phyloP scores from a whole-genome alignment of 1,140 invertebrate species.

The Bombus balteatus region DNA sequence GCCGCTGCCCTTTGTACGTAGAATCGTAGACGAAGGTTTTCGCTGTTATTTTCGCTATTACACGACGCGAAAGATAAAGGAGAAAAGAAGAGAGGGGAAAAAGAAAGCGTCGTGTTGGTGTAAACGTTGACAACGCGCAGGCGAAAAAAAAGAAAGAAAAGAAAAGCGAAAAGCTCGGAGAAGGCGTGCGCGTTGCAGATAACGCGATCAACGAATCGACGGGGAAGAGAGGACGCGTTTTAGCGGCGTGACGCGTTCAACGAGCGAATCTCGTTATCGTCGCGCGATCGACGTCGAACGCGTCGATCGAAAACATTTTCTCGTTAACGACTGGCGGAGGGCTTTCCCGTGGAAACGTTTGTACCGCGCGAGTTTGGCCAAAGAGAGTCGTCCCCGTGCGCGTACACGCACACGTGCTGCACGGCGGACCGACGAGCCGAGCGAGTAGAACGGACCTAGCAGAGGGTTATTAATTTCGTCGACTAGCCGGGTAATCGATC shows the following conservation, averaged over 20 bases:
- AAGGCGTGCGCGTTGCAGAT: conserved; percentile 18
- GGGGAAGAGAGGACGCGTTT: neutral
- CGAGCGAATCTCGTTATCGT: conserved; percentile 29
- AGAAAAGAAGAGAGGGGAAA: neutral
- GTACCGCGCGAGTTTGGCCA: neutral
- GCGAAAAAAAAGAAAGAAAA: neutral
- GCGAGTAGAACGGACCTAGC: neutral
- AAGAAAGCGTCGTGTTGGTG: too few species aligned
- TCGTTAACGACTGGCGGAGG: conserved; percentile 29
- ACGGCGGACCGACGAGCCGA: neutral
- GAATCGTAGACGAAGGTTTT: neutral
- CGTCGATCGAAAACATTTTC: conserved; percentile 45
- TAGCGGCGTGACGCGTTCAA: neutral
- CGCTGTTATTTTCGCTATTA: neutral
- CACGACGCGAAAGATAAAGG: too few species aligned
- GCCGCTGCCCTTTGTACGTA: neutral
- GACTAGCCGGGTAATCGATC: conserved; percentile 66
- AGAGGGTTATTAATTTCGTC: conserved; percentile 66
- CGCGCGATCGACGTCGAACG: conserved; percentile 15
- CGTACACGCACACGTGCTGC: neutral
- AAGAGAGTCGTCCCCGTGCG: neutral
- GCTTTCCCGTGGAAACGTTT: conserved; percentile 18
- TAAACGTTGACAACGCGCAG: neutral
- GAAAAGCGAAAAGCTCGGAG: conserved; percentile 20
- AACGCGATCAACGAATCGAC: neutral